Evolutionary conservation across 2,113 vertebrate species (phyloP), one percentile per base, ranked within the genome.

Genomic region (Eulemur rufifrons): DNA sequence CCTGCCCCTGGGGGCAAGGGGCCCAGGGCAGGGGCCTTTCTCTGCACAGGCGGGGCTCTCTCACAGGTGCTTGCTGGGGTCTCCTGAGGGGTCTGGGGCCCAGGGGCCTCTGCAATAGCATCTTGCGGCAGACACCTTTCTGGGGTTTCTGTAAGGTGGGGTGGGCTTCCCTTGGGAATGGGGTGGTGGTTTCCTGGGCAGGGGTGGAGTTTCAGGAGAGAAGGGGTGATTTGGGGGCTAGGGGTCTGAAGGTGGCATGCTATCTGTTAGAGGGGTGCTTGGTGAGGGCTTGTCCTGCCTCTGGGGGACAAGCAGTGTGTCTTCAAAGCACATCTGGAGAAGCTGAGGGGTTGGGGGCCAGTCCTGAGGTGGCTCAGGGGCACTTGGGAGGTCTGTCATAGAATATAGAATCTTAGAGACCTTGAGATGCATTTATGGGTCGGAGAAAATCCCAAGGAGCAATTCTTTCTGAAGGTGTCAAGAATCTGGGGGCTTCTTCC

Each of bases 1-100:
- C 84, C 80, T 37, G 91, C 27, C 66, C 82, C 56, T 78, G 92
- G 92, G 90, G 84, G 74, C 71, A 34, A 89, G 86, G 71, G 91
- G 80, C 90, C 89, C 71, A 32, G 42, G 20, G 54, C 59, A 45
- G 52, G 71, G 59, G 54, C 74, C 21, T 85, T 82, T 56, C 68
- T 89, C 45, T 34, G 9, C 25, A 34, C 29, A 13, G 34, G n/a
- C 47, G 21, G 63, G 34, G 20, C 32, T 93, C 74, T 73, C n/a
- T 0, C 21, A 29, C 52, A 17, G 21, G 74, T 15, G 2, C 56
- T 73, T n/a, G 25, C 47, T 61, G 50, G 64, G 47, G 61, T 78
- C 54, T 69, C 85, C 50, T 9, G n/a, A 52, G 52, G 42, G 42
- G 39, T 34, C 71, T 54, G 52, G 17, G 56, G 21, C 11, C 52